phyloP scores from a whole-genome alignment of 2,113 vertebrate genomes.

The Cranoglanis bouderius region DNA sequence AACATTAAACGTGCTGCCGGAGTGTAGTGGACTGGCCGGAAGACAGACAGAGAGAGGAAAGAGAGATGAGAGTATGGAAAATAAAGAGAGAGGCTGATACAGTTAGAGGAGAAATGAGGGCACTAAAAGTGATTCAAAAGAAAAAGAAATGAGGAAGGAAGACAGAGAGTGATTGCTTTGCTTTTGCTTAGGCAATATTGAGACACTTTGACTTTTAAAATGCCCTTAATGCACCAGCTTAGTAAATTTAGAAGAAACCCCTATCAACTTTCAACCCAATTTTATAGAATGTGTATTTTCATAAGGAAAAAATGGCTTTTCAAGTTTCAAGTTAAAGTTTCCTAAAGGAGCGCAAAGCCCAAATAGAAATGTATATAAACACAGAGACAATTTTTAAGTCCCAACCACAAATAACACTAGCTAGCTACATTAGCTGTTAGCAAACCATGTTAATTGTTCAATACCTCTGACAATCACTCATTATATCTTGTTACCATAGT shows the following conservation, averaged over 20 bases:
- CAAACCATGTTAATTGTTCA: not conserved
- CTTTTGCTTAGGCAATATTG: not conserved
- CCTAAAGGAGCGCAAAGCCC: not conserved
- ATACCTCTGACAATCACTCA: not conserved
- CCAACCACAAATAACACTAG: not conserved
- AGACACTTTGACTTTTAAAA: constrained; percentile 6
- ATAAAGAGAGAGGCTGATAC: not conserved
- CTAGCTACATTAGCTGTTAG: not conserved
- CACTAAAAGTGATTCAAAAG: not conserved
- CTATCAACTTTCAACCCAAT: not conserved
- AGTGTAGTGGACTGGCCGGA: constrained; percentile 56
- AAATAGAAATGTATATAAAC: not conserved
- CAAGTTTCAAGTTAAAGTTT: not conserved
- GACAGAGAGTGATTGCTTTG: not conserved
- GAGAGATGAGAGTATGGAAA: not conserved
- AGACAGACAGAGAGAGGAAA: not conserved
- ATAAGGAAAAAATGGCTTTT: not conserved
- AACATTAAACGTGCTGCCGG: constrained; percentile 67
- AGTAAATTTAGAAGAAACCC: not conserved
- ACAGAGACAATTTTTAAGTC: not conserved
- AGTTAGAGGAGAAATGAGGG: not conserved
- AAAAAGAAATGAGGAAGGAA: not conserved
- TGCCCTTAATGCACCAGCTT: not conserved
- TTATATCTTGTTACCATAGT: not conserved
- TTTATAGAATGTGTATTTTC: not conserved